These are phyloP conservation scores for Oopsacas minuta DNA, from an alignment of 37 sponge, comb jelly and placozoan genomes.

Conservation along the genomic window DNA sequence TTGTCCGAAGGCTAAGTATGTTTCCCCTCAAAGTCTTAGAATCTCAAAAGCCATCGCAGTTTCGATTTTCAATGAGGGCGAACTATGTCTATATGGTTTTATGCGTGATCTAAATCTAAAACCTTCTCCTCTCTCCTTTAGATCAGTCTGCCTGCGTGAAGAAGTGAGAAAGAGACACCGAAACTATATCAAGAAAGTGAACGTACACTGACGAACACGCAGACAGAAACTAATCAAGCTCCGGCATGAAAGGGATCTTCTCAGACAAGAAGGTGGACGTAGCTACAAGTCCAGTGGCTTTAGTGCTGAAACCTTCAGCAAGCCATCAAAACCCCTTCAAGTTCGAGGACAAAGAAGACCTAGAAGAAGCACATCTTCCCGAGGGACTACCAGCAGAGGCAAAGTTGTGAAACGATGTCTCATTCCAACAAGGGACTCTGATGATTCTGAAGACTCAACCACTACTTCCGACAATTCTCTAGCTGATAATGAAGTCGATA, in stretches of 20 bases:
- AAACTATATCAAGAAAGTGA: not conserved
- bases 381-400: not conserved
- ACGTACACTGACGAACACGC: not conserved
- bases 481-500: no score
- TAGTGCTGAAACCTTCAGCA: not conserved
- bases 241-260: not conserved
- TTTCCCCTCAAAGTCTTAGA: not conserved
- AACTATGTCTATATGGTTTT: not conserved
- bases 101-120: not conserved
- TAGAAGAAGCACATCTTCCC: not conserved
- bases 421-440: not conserved
- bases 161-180: not conserved
- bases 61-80: not conserved
- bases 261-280: not conserved
- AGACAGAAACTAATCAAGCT: not conserved
- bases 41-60: not conserved
- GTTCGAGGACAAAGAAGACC: not conserved
- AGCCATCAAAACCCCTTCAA: no score
- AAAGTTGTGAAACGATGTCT: not conserved
- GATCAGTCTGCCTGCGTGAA: not conserved
- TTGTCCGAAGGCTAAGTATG: not conserved
- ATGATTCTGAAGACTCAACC: no score
- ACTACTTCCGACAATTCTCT: no score
- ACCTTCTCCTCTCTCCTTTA: not conserved
- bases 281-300: not conserved